phyloP scores from a whole-genome alignment of 2,888 invertebrate species.

The Caenorhabditis sp. region DNA sequence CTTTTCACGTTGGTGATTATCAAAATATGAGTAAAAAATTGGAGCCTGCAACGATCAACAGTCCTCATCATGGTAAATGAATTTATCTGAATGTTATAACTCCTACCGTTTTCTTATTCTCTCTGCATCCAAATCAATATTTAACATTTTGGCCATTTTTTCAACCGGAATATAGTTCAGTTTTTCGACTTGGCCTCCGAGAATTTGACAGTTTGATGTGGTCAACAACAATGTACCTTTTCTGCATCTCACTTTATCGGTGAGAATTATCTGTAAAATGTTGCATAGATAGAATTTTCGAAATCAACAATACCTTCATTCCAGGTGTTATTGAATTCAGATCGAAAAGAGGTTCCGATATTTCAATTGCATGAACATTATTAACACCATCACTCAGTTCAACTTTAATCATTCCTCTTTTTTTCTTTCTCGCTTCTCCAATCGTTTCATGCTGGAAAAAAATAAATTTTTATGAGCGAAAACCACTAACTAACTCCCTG shows the following conservation, averaged over 20 bases:
- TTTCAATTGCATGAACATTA: slow-evolving; percentile 16
- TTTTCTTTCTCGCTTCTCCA: slow-evolving; percentile 5
- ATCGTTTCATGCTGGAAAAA: not conserved
- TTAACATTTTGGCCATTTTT: slow-evolving; percentile 9
- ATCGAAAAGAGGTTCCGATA: slow-evolving; percentile 13
- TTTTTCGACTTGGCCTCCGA: slow-evolving; percentile 17
- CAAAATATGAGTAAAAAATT: not conserved
- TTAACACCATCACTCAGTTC: slow-evolving; percentile 25
- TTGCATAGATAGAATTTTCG: not conserved
- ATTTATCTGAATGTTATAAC: too few relatives aligned
- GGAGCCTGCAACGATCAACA: too few relatives aligned
- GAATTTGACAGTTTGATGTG: slow-evolving; percentile 18
- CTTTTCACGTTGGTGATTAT: too few relatives aligned
- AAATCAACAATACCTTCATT: slow-evolving; percentile 3
- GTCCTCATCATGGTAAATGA: too few relatives aligned
- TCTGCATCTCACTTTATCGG: slow-evolving; percentile 18
- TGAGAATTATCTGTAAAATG: slow-evolving; percentile 13
- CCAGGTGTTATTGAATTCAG: slow-evolving; percentile 10
- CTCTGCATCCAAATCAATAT: slow-evolving; percentile 25
- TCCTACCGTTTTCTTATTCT: slow-evolving; percentile 23
- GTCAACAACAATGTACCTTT: slow-evolving; percentile 19
- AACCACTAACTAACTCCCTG: too few relatives aligned
- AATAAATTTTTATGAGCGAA: not conserved
- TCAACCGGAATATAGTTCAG: slow-evolving; percentile 7
- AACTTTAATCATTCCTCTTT: slow-evolving; percentile 29